Base-by-base conservation (phyloP, 2,113 vertebrate species). In the Anoplopoma fimbria region DNA sequence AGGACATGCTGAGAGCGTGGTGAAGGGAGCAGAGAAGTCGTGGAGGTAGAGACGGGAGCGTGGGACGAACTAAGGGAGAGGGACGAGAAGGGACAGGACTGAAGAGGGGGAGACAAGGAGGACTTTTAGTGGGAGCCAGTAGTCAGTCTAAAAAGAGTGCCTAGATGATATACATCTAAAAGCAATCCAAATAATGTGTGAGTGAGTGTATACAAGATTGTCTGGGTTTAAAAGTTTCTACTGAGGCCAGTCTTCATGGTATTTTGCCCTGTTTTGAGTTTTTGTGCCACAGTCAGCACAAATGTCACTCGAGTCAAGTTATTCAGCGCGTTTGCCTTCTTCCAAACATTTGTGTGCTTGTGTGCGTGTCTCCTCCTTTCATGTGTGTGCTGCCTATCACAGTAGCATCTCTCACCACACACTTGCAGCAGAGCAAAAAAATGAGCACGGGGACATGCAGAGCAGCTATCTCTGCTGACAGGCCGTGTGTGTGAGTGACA, bases 131-230 rank as follows among this genome's bases (percentile, higher is more conserved):
- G 55, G 81, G 69, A 81, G 82, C 77, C 72, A 68, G 70, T 58
- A 58, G 77, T 83, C 58, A 57, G 61, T 73, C 89, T 87, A 91
- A 91, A 93, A 93, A 91, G 90, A 91, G 77, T 53, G n/a, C n/a
- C 67, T 65, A 57, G 57, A 78, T 78, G 87, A 83, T 85, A 76
- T 80, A 85, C 21, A 38, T 88, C 73, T 88, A 67, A 72, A 62
- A 84, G 75, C 49, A 78, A 83, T 87, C 60, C 81, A 86, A 85
- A 84, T 60, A 83, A 69, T 51, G 57, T 83, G 64, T 76, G 31
- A 72, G 29, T 17, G 62, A 67, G 42, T 69, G 74, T 53, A 19
- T 12, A 21, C 15, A 31, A 34, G 27, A 42, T 6, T 27, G 23
- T 14, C 6, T 17, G 38, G 47, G 55, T 69, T 45, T 31, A 14